Base-by-base conservation (phyloP, 92 coral and sea anemone species). In the Galaxea fascicularis region DNA sequence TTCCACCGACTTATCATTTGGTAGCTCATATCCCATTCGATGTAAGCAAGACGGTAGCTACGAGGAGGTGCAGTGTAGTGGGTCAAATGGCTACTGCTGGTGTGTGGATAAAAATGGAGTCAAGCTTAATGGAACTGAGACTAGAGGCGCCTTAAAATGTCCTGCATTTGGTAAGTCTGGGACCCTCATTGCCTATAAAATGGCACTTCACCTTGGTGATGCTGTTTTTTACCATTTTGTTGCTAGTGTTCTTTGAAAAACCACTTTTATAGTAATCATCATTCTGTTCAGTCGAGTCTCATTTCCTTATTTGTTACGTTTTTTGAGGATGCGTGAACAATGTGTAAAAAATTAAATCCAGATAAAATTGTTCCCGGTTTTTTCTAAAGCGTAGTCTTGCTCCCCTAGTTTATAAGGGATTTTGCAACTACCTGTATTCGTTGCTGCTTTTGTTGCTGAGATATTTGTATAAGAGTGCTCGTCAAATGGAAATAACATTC, bases 1-100 rank as follows among this genome's bases (percentile, higher is more conserved):
- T 51, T 53, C 52, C 74, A 59, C 53, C 62, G 25, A 25, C 31
- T 28, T 59, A 0, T 73, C 87, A 1, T 83, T 83, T 74, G 87
- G 87, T 10, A 76, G 85, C 28, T 82, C 81, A 27, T 66, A 91
- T 75, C 68, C 86, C 18, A 86, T 93, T 31, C 92, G 77, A 7
- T 93, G 97, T 65, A 91, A 89, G 71, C 89, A 86, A 62, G 92
- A 91, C 59, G 97, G 95, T 4, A 85, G 87, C 39, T 89, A 91
- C 78, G 93, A 93, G 60, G 90, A 74, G 47, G 90, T 91, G 49
- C 97, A 93, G 79, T 93, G 97, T 51, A 89, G 91, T 46, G 91
- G 94, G 41, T 83, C 82, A 51, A 88, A 95, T 21, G 97, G 94
- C 7, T 78, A 70, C 71, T 93, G 97, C 68, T 93, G 97, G 97